Evolutionary conservation across 2,797 vertebrate genomes (phyloP).

Genomic region (Gambusia yucatana): DNA sequence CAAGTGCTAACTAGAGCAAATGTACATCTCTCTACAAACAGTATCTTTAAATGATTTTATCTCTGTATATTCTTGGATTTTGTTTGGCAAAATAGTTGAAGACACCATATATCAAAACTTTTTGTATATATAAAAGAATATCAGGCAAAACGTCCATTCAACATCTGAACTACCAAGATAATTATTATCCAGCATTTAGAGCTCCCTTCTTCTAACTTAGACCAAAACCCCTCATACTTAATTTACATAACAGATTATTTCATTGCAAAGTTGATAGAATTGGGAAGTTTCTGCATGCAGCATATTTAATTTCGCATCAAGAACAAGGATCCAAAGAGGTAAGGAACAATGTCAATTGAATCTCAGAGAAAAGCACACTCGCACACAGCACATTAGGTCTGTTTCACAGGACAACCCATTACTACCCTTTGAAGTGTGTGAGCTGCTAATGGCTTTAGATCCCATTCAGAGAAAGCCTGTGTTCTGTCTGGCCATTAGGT

Average conservation of each 20-base stretch:
- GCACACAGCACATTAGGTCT: slow-evolving; percentile 14
- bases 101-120: background rate
- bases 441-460: slow-evolving; percentile 70
- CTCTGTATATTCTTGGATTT: background rate
- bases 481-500: slow-evolving; percentile 74
- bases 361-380: slow-evolving; percentile 4
- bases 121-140: background rate
- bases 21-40: background rate
- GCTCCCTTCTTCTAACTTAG: background rate
- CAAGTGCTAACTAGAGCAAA: background rate
- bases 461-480: slow-evolving; percentile 55
- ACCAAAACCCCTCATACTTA: background rate
- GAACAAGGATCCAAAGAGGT: slow-evolving; percentile 8
- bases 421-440: slow-evolving; percentile 65
- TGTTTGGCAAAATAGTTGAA: background rate
- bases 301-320: slow-evolving; percentile 1
- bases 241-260: background rate
- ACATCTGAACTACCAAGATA: background rate
- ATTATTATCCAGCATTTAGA: background rate
- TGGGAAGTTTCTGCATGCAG: background rate
- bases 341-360: background rate
- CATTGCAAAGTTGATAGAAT: background rate
- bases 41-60: background rate
- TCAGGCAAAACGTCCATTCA: background rate
- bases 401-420: slow-evolving; percentile 69